Evolutionary conservation across 2,888 invertebrate genomes (phyloP), one percentile per base, ranked within the genome.

Genomic region (Leucoptera coffeella): DNA sequence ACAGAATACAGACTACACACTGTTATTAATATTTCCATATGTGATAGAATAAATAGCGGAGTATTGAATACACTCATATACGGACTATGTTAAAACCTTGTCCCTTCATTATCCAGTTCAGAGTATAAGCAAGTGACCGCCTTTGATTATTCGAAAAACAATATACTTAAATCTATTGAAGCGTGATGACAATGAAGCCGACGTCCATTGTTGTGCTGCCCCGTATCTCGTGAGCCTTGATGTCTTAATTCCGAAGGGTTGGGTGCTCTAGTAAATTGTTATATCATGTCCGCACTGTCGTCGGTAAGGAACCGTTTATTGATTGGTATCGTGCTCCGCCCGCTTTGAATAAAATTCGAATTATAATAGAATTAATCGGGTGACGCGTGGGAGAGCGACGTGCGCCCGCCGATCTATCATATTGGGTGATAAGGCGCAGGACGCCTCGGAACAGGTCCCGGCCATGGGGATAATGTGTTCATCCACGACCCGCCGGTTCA

Each of bases 331-430:
- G 51, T 62, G 51, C 62, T 64, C 62, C 62, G 65, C 64, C 61
- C 64, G 57, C 69, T 69, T 69, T 69, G 67, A 69, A 69, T 69
- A 69, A 69, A 65, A 69, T 65, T 67, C 67, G 65, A 69, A 69
- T 69, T 69, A 69, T 69, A 65, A 67, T 65, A 67, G 67, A 67
- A 69, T 67, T 67, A 69, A 67, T 69, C 67, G 67, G 60, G 52
- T 48, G 50, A 48, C 51, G 64, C 67, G 67, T 67, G 69, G 67
- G 67, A 64, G 67, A 61, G 57, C 60, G 55, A 53, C 53, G 61
- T 57, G 53, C 50, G 48, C 43, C 45, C 52, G 47, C 48, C 67
- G 61, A 69, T 69, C 69, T 67, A 67, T 69, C 69, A 69, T 67
- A 69, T 67, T 69, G 60, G 60, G 61, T 65, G 69, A 67, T 69